Conservation (phyloP, 1,140 invertebrate species). For the Triops longicaudatus region DNA sequence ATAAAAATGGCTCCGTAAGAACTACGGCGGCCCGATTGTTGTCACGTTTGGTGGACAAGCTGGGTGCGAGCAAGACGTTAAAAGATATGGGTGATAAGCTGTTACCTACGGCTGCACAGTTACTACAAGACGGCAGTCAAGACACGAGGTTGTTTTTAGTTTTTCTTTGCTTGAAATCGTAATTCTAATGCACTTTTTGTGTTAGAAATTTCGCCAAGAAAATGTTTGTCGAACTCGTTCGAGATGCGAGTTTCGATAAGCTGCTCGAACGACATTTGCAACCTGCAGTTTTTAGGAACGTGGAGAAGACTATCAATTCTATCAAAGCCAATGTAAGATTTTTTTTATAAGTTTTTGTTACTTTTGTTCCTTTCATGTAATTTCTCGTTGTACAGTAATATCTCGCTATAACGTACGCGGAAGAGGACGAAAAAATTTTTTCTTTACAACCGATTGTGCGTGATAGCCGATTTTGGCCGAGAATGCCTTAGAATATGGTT, state of each 20-base stretch:
- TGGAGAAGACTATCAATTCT: slow-evolving; percentile 55
- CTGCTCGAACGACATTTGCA: slow-evolving; percentile 56
- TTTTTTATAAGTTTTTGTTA: too few species aligned
- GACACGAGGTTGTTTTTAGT: slow-evolving; percentile 61
- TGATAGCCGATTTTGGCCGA: not conserved
- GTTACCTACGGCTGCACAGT: slow-evolving; percentile 65
- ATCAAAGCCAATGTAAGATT: slow-evolving; percentile 37
- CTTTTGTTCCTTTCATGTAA: too few species aligned
- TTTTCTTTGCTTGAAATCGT: not conserved
- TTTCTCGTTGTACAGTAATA: too few species aligned
- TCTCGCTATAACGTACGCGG: too few species aligned
- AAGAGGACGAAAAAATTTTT: too few species aligned
- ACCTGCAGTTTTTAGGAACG: slow-evolving; percentile 52
- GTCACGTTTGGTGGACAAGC: slow-evolving; percentile 53
- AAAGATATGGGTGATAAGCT: slow-evolving; percentile 71
- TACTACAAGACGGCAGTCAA: slow-evolving; percentile 73
- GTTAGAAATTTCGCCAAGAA: slow-evolving; percentile 56
- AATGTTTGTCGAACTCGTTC: slow-evolving; percentile 51
- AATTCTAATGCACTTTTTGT: slow-evolving; percentile 32
- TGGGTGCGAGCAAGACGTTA: slow-evolving; percentile 64
- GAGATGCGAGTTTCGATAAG: slow-evolving; percentile 53
- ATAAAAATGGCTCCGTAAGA: slow-evolving; percentile 76
- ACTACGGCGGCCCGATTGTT: slow-evolving; percentile 70
- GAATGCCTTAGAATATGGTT: not conserved
- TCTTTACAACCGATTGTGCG: too few species aligned